Evolutionary conservation across 2,113 vertebrate genomes (phyloP), one percentile per base, ranked within the genome.

Genomic region (Chlamydotis undulata): DNA sequence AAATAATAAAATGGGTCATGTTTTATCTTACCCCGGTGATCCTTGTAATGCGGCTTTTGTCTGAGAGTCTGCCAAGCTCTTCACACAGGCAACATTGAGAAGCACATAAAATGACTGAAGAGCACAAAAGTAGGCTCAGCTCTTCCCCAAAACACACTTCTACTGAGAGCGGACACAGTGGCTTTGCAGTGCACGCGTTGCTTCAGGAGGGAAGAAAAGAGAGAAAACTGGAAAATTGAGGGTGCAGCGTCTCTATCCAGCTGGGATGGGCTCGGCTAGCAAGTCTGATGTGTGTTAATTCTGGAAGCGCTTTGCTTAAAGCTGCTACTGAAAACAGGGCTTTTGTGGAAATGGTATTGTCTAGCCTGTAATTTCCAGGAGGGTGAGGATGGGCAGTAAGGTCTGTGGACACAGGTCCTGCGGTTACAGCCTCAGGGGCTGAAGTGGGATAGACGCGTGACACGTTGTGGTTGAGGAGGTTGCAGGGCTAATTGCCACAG

Each of bases 1-100:
- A 96, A 97, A 97, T 98, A 97, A 97, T 97, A 59, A 94, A 98
- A 85, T 29, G 92, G 92, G 79, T 83, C 76, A 6, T 92, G 89
- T 94, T 97, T 98, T 96, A 93, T 97, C 95, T 97, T 93, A 95
- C 71, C 68, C 88, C 67, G 55, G 86, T 85, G 88, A 95, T 97
- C 76, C 59, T 19, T 95, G 92, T 81, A 93, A 80, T 90, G 95
- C 10, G 57, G 95, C 96, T 97, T 96, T 92, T 87, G 79, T 77
- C 89, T 94, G 96, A 94, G 88, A 35, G 84, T 68, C 69, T 94
- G 95, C 96, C 94, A 96, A 80, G 83, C 79, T 90, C 89, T 89
- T 90, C 93, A 74, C 88, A 96, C 41, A 59, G 89, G 79, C 93
- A 96, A 53, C 57, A 5, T 90, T 92, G 76, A 80, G 73, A 92